Percentiles rank a stretch among this genome's conserved stretches.
Evolutionary conservation across 2,888 invertebrate species (phyloP).

Genomic region (Drosophila macrothrix): DNA sequence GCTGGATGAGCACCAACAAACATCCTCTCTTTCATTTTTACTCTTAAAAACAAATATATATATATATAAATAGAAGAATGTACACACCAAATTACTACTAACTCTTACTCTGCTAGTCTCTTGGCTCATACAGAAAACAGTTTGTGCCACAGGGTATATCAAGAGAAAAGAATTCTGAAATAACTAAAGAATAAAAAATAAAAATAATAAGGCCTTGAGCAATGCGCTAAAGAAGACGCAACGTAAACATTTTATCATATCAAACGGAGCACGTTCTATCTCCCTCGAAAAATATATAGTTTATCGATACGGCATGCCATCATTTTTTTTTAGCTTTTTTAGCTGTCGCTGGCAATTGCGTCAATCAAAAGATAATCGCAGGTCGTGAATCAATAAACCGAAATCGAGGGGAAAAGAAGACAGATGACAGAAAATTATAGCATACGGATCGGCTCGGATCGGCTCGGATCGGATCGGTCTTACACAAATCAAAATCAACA

Average conservation of each 20-base stretch:
- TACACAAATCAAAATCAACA: constrained; percentile 37
- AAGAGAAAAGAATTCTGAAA: neutral
- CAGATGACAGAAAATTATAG: constrained; percentile 32
- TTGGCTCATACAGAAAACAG: no score
- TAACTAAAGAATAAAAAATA: neutral
- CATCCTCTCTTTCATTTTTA: neutral
- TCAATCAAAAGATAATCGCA: constrained; percentile 37
- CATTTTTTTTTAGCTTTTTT: neutral
- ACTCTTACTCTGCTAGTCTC: neutral
- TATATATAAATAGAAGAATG: neutral
- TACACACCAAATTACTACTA: neutral
- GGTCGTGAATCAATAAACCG: constrained; percentile 53
- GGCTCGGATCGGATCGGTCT: constrained; percentile 4
- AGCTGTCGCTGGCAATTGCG: constrained; percentile 28
- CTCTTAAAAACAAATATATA: neutral
- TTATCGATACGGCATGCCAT: constrained; percentile 12
- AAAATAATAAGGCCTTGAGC: neutral
- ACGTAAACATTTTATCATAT: constrained; percentile 7
- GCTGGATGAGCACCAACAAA: neutral
- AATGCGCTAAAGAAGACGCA: neutral
- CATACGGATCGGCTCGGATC: constrained; percentile 16
- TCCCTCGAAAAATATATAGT: constrained; percentile 1
- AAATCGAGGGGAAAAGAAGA: neutral
- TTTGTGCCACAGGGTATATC: neutral
- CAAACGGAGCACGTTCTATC: constrained; percentile 5